A percentile compares a stretch with the other conserved stretches of the same genome.
Evolutionary conservation across 35 echinoderm and acorn worm genomes (phyloP).

Genomic region (Apostichopus californicus): DNA sequence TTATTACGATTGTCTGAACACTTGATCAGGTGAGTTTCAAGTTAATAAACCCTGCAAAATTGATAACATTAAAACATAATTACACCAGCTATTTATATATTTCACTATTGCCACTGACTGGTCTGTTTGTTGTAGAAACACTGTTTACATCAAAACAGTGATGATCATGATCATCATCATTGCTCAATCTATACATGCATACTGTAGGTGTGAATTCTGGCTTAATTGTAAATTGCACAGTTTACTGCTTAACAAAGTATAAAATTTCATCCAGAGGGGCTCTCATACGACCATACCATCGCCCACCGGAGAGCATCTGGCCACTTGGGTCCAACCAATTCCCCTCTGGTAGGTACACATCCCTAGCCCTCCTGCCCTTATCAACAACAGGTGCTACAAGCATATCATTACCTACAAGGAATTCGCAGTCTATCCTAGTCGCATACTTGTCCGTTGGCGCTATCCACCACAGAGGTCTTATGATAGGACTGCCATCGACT

Average conservation of each 20-base stretch:
- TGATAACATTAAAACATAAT: too few relatives aligned
- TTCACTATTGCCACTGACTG: too few relatives aligned
- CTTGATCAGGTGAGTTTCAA: too few relatives aligned
- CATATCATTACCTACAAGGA: conserved; percentile 88
- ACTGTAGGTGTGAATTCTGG: neutral
- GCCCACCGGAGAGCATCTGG: conserved; percentile 7
- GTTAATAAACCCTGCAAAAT: too few relatives aligned
- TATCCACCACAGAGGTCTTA: conserved; percentile 95
- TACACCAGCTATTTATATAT: too few relatives aligned
- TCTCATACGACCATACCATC: conserved; percentile 24
- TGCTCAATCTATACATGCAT: too few relatives aligned
- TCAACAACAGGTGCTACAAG: conserved; percentile 90
- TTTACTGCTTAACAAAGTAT: conserved; percentile 23
- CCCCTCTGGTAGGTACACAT: conserved; percentile 87
- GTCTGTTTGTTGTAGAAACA: too few relatives aligned
- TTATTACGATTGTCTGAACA: too few relatives aligned
- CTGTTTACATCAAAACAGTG: too few relatives aligned
- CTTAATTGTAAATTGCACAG: neutral
- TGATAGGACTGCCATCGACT: conserved; percentile 68
- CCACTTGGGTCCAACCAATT: conserved; percentile 63
- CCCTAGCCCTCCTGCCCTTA: conserved; percentile 42
- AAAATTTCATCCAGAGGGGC: conserved; percentile 44
- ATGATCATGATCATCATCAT: too few relatives aligned
- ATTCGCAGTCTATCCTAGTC: conserved; percentile 78
- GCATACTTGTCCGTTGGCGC: conserved; percentile 70